These are phyloP conservation scores for Heliconius aoede DNA, from an alignment of 2,888 invertebrate species.

Conservation along the genomic window DNA sequence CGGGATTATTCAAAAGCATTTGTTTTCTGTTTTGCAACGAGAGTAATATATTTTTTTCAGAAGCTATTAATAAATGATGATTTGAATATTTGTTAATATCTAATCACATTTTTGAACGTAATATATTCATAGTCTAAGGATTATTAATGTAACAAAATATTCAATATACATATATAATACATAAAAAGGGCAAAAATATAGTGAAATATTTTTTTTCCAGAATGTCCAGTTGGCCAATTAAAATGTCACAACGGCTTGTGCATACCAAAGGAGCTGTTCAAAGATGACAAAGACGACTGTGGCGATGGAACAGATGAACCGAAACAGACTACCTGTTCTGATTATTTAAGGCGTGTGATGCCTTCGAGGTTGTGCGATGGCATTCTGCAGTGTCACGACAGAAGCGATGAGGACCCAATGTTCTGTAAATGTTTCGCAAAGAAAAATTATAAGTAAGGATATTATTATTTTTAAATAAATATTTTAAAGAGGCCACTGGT, in stretches of 20 bases:
- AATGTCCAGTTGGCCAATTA: constrained; percentile 85
- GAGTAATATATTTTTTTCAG: neutral
- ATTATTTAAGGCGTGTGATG: constrained; percentile 86
- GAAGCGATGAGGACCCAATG: constrained; percentile 88
- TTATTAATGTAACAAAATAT: neutral
- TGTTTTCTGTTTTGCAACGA: neutral
- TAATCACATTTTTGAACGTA: neutral
- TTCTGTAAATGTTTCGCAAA: constrained; percentile 85
- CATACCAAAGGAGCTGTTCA: constrained; percentile 87
- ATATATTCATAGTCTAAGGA: neutral
- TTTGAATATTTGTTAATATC: neutral
- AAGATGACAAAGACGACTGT: constrained; percentile 87
- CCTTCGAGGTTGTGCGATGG: constrained; percentile 90
- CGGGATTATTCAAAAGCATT: neutral
- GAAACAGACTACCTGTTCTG: constrained; percentile 84
- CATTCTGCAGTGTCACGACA: constrained; percentile 89
- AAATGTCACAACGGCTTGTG: constrained; percentile 88
- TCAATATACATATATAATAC: neutral
- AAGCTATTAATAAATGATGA: too few relatives aligned
- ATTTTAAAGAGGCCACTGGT: too few relatives aligned
- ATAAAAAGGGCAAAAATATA: neutral
- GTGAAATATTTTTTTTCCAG: constrained; percentile 67
- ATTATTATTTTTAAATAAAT: neutral
- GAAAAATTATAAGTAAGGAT: constrained; percentile 62
- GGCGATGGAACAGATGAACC: constrained; percentile 89